phyloP scores from a whole-genome alignment of 2,113 vertebrate species.

The Hypanus sabinus region DNA sequence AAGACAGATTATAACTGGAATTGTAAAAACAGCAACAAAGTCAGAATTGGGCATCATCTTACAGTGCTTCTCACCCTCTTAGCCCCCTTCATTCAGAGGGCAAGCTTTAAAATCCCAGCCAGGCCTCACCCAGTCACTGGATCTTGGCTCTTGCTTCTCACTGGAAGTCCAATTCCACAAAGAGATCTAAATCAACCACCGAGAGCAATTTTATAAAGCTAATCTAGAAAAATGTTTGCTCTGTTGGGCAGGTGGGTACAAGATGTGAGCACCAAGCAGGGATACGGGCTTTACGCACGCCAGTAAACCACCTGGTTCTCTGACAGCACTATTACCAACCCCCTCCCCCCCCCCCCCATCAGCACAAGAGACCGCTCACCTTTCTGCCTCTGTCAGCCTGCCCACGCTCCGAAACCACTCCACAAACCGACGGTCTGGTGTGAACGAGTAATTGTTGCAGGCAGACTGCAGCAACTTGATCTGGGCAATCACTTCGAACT shows the following conservation, averaged over 20 bases:
- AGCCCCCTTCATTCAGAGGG: too few relatives aligned
- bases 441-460: conserved; percentile 93
- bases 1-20: conserved; percentile 83
- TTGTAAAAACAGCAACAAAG: background rate
- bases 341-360: too few relatives aligned
- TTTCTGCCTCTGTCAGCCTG: conserved; percentile 79
- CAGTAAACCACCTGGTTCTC: background rate
- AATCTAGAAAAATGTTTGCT: background rate
- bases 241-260: background rate
- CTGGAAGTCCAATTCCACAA: too few relatives aligned
- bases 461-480: conserved; percentile 93
- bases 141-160: too few relatives aligned
- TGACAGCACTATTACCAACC: background rate
- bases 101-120: too few relatives aligned
- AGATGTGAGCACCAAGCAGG: background rate
- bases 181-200: background rate
- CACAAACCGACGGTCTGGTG: conserved; percentile 66
- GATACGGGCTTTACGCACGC: background rate
- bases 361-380: conserved; percentile 55
- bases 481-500: conserved; percentile 93
- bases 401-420: conserved; percentile 80
- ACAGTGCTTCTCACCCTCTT: fast-evolving
- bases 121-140: too few relatives aligned
- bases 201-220: background rate
- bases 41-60: background rate